These are phyloP conservation scores for Mythimna loreyi DNA, from an alignment of 2,888 invertebrate genomes.

Conservation along the genomic window DNA sequence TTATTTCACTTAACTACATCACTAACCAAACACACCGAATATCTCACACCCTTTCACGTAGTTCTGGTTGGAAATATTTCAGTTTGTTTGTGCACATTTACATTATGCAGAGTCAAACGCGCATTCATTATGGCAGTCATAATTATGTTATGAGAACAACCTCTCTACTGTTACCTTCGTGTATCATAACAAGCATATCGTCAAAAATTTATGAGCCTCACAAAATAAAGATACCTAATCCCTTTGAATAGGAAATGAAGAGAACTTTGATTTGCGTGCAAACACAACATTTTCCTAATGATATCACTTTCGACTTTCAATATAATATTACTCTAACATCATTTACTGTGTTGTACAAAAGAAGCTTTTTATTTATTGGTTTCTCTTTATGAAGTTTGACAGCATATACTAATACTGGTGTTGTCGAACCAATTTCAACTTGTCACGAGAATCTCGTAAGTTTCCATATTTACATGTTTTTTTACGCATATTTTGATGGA, in stretches of 20 bases:
- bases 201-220: constrained; percentile 17
- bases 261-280: constrained; percentile 60
- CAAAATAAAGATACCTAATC: constrained; percentile 15
- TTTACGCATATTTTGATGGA: not conserved
- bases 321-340: constrained; percentile 39
- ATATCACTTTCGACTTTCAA: constrained; percentile 47
- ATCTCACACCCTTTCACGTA: constrained; percentile 60
- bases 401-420: constrained; percentile 44
- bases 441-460: constrained; percentile 37
- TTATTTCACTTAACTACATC: constrained; percentile 61
- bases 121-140: constrained; percentile 66
- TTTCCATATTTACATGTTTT: constrained; percentile 34
- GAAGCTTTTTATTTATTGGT: constrained; percentile 32
- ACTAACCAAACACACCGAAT: constrained; percentile 57
- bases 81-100: constrained; percentile 56
- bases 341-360: constrained; percentile 14
- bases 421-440: constrained; percentile 62
- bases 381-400: constrained; percentile 42
- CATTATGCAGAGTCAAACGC: constrained; percentile 65
- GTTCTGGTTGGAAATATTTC: constrained; percentile 55
- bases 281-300: constrained; percentile 53
- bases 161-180: constrained; percentile 40
- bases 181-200: constrained; percentile 14
- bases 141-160: constrained; percentile 69
- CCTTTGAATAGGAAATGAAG: constrained; percentile 18